Percentiles rank a stretch among this genome's conserved stretches.
phyloP scores from a whole-genome alignment of 2,797 vertebrate genomes.

The Leptatherina wallacei region DNA sequence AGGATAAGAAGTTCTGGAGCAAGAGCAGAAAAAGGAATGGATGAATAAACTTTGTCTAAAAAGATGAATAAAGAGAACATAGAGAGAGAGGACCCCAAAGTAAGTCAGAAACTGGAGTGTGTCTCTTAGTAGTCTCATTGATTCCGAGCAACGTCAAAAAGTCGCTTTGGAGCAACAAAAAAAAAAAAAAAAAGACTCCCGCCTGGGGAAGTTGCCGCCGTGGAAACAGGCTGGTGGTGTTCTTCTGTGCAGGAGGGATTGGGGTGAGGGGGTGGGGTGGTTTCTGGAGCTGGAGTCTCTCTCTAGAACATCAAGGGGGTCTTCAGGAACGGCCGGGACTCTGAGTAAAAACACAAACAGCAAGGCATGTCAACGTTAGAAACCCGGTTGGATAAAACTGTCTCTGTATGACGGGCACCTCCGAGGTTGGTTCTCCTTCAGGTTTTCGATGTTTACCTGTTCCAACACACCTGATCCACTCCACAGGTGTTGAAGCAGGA shows the following conservation, averaged over 20 bases:
- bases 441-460: too few species aligned
- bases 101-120: slow-evolving; percentile 41
- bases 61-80: slow-evolving; percentile 34
- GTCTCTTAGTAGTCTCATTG: slow-evolving; percentile 59
- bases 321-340: slow-evolving; percentile 78
- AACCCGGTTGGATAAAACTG: too few species aligned
- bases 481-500: too few species aligned
- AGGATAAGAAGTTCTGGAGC: slow-evolving; percentile 10
- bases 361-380: background rate
- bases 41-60: slow-evolving; percentile 51
- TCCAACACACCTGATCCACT: too few species aligned
- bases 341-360: slow-evolving; percentile 37
- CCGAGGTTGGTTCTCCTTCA: too few species aligned
- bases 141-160: slow-evolving; percentile 41
- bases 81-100: slow-evolving; percentile 18
- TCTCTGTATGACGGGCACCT: too few species aligned
- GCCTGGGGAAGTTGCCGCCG: slow-evolving; percentile 17
- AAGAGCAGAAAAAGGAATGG: slow-evolving; percentile 41
- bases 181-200: slow-evolving; percentile 3
- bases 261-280: slow-evolving; percentile 1
- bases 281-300: slow-evolving; percentile 4
- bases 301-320: slow-evolving; percentile 78
- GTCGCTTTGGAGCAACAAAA: background rate
- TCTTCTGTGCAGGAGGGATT: slow-evolving; percentile 47
- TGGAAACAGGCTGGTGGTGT: slow-evolving; percentile 55